Percentiles rank a stretch among this genome's conserved stretches.
phyloP scores from a whole-genome alignment of 2,797 vertebrate genomes.

The Hypotaenidia okinawae region DNA sequence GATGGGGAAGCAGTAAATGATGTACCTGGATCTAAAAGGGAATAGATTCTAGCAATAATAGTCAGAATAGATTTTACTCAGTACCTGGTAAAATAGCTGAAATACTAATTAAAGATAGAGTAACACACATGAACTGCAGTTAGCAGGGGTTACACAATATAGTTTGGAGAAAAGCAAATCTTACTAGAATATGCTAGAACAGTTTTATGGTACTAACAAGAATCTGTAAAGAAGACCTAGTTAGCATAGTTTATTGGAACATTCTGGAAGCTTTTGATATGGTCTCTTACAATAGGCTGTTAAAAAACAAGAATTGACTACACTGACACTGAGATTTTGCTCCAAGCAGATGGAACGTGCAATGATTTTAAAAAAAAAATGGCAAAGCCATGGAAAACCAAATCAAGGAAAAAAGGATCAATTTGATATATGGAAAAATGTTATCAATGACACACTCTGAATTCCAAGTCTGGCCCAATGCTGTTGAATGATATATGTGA shows the following conservation, averaged over 20 bases:
- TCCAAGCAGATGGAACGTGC: not conserved
- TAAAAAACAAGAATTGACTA: constrained; percentile 14
- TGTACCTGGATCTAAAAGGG: not conserved
- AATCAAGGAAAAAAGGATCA: not conserved
- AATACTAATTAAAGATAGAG: constrained; percentile 36
- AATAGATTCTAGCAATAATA: not conserved
- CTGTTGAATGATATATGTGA: not conserved
- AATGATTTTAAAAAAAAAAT: constrained; percentile 12
- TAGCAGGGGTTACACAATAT: not conserved
- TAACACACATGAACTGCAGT: not conserved
- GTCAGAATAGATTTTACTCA: not conserved
- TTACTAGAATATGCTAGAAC: not conserved
- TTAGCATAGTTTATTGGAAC: constrained; percentile 50
- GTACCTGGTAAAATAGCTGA: constrained; percentile 10
- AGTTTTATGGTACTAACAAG: not conserved
- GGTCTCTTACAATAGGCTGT: not conserved
- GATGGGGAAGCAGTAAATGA: not conserved
- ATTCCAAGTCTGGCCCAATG: not conserved
- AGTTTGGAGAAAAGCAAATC: not conserved
- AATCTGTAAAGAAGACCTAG: not conserved
- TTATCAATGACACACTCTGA: not conserved
- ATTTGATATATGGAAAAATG: not conserved
- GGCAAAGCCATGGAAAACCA: not conserved
- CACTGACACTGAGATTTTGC: not conserved
- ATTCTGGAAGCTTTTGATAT: constrained; percentile 18